These are phyloP conservation scores for Xenopus borealis DNA, from an alignment of 2,113 vertebrate genomes.

Conservation along the genomic window DNA sequence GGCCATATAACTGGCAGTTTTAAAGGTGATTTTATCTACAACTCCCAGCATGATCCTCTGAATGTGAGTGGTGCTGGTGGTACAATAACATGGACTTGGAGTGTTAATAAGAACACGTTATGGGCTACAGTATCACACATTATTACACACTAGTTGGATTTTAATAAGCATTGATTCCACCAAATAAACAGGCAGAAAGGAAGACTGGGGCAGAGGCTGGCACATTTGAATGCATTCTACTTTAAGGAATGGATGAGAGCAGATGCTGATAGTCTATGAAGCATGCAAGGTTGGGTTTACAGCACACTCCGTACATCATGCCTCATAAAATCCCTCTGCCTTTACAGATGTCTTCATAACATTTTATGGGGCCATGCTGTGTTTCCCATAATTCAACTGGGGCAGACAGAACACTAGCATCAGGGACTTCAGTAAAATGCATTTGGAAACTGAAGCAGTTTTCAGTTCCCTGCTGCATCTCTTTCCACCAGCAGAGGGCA, in stretches of 20 bases:
- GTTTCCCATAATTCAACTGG: constrained; percentile 46
- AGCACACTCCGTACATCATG: constrained; percentile 45
- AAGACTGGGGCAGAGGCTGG: background rate
- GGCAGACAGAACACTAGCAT: constrained; percentile 39
- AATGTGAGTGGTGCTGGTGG: too few relatives aligned
- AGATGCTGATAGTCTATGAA: constrained; percentile 44
- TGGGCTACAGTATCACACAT: too few relatives aligned
- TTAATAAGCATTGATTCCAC: too few relatives aligned
- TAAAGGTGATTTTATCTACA: too few relatives aligned
- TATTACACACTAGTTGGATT: too few relatives aligned
- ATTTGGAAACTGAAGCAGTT: background rate
- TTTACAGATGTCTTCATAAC: constrained; percentile 48
- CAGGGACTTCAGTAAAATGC: constrained; percentile 41
- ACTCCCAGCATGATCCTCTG: too few relatives aligned
- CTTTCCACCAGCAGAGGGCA: constrained; percentile 28
- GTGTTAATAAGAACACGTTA: too few relatives aligned
- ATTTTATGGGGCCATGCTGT: constrained; percentile 48
- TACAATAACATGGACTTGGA: too few relatives aligned
- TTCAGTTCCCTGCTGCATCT: background rate
- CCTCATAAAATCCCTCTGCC: constrained; percentile 47
- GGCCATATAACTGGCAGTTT: too few relatives aligned
- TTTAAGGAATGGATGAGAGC: constrained; percentile 44
- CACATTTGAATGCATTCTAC: constrained; percentile 7
- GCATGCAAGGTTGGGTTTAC: constrained; percentile 45
- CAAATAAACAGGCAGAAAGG: too few relatives aligned